Evolutionary conservation across 2,113 vertebrate species (phyloP).

Genomic region (Gnathonemus longibarbis): DNA sequence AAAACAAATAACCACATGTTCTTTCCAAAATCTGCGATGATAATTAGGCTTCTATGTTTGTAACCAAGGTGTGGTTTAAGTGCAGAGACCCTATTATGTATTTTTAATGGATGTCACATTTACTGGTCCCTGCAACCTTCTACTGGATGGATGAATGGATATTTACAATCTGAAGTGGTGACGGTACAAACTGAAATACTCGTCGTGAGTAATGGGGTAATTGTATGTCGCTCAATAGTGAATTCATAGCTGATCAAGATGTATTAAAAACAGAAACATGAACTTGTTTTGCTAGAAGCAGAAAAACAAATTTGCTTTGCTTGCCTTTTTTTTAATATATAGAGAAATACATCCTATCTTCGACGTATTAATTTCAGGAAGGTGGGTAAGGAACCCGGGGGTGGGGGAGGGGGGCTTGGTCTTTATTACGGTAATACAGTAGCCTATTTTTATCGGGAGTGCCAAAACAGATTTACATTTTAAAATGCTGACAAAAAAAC

Average conservation of each 20-base stretch:
- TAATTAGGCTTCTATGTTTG: not conserved
- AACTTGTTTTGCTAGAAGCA: not conserved
- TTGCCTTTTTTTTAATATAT: not conserved
- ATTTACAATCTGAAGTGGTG: not conserved
- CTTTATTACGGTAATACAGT: not conserved
- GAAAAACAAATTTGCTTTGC: not conserved
- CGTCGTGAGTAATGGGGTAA: not conserved
- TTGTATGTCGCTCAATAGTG: not conserved
- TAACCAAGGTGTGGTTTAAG: not conserved
- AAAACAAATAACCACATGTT: not conserved
- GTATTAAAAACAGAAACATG: not conserved
- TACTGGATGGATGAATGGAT: not conserved
- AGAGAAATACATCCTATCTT: not conserved
- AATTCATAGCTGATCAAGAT: not conserved
- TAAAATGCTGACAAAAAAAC: not conserved
- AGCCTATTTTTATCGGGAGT: not conserved
- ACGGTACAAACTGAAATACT: not conserved
- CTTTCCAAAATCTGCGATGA: not conserved
- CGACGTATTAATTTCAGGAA: not conserved
- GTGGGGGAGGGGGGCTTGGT: not conserved
- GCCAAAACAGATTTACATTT: not conserved
- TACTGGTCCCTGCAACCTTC: not conserved
- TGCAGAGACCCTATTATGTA: not conserved
- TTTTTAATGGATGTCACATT: not conserved
- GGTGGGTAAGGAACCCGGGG: not conserved